Base-by-base conservation (phyloP, 1,140 invertebrate genomes). In the Contarinia nasturtii region DNA sequence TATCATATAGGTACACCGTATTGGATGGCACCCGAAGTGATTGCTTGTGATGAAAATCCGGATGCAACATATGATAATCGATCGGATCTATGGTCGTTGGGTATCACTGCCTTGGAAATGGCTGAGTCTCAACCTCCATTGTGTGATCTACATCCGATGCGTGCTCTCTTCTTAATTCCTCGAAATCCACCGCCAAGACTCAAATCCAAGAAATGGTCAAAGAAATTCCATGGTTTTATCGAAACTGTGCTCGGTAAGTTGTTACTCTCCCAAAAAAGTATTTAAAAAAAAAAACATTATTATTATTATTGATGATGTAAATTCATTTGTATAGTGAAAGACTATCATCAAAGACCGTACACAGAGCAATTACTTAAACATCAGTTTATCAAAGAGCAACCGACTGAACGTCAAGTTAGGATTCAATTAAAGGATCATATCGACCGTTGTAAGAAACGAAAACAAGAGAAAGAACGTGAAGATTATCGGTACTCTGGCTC, bases 31-130 rank as follows among this genome's bases (percentile, higher is more conserved):
- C 83, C 85, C 33, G 85, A 82, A 73, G 96, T 99, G n/a, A 99
- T 99, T 64, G 95, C 94, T 45, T 99, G 96, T 69, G 96, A 99
- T 71, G 94, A 98, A 69, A 98, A 99, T 71, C 91, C 94, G 40
- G 94, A 98, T 64, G 95, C 95, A 27, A 99, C 96, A 36, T 99
- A 99, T 64, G 96, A 99, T 67, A 98, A 98, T 70, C 79, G 95
- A 64, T 94, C 88, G 64, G 95, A 98, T 70, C 71, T 98, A 43
- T 98, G 95, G 95, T 96, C 91, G 42, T 73, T 98, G 50, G 95
- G 93, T 57, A 98, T 98, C 57, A 98, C 94, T 33, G 91, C 94
- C 27, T 74, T 99, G 52, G 96, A 99, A 76, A 99, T 99, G 95
- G 95, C 95, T 40, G 96, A 99, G 72, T 95, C 92, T 61, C 94